A percentile compares a stretch with the other conserved stretches of the same genome.
These are phyloP conservation scores for Poeciliopsis infans DNA, from an alignment of 2,797 vertebrate species.

Conservation along the genomic window DNA sequence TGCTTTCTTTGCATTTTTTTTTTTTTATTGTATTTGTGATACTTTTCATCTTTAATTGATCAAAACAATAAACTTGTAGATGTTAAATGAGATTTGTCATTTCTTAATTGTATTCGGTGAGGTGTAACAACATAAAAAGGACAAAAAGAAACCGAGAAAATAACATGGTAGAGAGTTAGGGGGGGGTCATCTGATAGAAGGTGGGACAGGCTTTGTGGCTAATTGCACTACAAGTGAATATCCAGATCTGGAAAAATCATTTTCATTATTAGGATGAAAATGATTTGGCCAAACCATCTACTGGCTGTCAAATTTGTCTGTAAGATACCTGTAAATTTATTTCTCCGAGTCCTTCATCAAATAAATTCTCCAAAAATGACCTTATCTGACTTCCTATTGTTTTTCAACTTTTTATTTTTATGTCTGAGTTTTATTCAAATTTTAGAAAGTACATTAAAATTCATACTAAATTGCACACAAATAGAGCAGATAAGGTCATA, in stretches of 20 bases:
- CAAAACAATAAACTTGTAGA: neutral
- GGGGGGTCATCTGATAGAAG: slow-evolving; percentile 23
- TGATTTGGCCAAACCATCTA: slow-evolving; percentile 23
- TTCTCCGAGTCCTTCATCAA: neutral
- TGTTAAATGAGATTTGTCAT: slow-evolving; percentile 15
- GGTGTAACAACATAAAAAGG: slow-evolving; percentile 4
- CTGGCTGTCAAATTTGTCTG: slow-evolving; percentile 23
- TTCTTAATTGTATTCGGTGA: slow-evolving; percentile 13
- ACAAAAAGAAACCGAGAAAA: neutral
- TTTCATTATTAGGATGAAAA: slow-evolving; percentile 39
- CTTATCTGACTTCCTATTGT: neutral
- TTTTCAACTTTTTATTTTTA: neutral
- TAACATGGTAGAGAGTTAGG: slow-evolving; percentile 7
- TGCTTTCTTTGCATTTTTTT: neutral
- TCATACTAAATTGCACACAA: slow-evolving; percentile 11
- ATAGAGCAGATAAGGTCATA: slow-evolving; percentile 2
- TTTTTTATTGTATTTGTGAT: neutral
- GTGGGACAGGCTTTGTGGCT: slow-evolving; percentile 20
- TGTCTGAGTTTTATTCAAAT: neutral
- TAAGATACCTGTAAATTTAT: neutral
- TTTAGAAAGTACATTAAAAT: neutral
- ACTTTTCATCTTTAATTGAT: neutral
- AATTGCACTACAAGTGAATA: slow-evolving; percentile 37
- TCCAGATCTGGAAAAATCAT: slow-evolving; percentile 32
- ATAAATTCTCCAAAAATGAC: neutral